A percentile compares a stretch with the other conserved stretches of the same genome.
Evolutionary conservation across 2,797 vertebrate genomes (phyloP).

Genomic region (Adrianichthys oophorus): DNA sequence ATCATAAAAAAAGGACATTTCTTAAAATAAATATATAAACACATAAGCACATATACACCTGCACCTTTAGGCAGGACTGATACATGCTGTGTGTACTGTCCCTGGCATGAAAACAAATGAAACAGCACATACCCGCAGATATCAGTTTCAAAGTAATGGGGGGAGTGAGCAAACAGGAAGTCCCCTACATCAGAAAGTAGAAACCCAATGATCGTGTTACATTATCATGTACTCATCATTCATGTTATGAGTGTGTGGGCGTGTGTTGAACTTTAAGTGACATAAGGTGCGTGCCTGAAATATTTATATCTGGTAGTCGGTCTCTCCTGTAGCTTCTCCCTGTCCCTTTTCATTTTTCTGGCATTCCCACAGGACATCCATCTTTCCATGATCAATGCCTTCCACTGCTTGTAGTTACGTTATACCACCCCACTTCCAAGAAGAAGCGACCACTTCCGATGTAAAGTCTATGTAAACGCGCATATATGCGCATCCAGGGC

Average conservation of each 20-base stretch:
- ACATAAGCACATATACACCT: background rate
- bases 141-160: conserved; percentile 51
- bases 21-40: background rate
- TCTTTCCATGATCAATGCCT: conserved; percentile 20
- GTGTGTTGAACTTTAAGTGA: conserved; percentile 51
- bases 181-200: conserved; percentile 43
- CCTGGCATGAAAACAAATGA: conserved; percentile 36
- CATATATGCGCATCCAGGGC: too few species aligned
- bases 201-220: conserved; percentile 51
- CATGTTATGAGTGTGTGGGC: conserved; percentile 22
- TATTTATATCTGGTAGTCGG: conserved; percentile 50
- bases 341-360: background rate
- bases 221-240: conserved; percentile 43
- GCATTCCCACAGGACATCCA: background rate
- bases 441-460: too few species aligned
- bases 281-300: conserved; percentile 53
- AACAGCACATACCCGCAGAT: conserved; percentile 32
- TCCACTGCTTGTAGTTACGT: conserved; percentile 3
- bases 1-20: background rate
- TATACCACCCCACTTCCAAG: too few species aligned
- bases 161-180: conserved; percentile 39
- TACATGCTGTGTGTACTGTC: conserved; percentile 22
- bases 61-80: conserved; percentile 1
- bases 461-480: too few species aligned
- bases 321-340: conserved; percentile 27